Base-by-base conservation (phyloP, 2,113 vertebrate species). In the Ifrita kowaldi region DNA sequence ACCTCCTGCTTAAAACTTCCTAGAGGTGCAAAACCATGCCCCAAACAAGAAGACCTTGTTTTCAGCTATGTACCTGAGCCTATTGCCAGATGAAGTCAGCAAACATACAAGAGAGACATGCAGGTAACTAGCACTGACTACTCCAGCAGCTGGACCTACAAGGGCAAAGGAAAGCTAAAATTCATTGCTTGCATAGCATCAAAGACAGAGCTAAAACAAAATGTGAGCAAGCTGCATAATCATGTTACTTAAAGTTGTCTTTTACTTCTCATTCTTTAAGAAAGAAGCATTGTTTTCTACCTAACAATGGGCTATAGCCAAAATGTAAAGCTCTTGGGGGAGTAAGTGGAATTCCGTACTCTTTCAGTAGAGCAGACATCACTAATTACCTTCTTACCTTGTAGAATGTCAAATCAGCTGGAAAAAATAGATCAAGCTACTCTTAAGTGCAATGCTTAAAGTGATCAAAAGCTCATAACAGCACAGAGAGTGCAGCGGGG, bases 281-380 rank as follows among this genome's bases (percentile, higher is more conserved):
- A 53, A 86, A 81, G 78, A 96, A 85, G 57, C 35, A 10, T 87
- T 97, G 73, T 95, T 97, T 96, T 93, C 85, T 52, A 17, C 75
- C 77, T 94, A 86, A 84, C 47, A 95, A 75, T 84, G 37, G 37
- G 10, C 78, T 85, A 20, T 19, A 89, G 52, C 62, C 76, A 79
- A 86, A 87, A 93, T 95, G 80, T 94, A 94, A 97, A 95, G 86
- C 87, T 96, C 92, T 70, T 32, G 10, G 44, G 62, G 79, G 94
- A 95, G 77, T 84, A 95, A 96, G 77, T 79, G 95, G 88, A 97
- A 95, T 85, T 89, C 47, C 6, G 2, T 49, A 60, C 30, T 57
- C 78, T 90, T 93, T 86, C 86, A 81, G 82, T 13, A 71, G 27
- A 89, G 75, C 32, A 84, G 75, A 67, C 56, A 0, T 90, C 90